These are phyloP conservation scores for Tuta absoluta DNA, from an alignment of 2,888 invertebrate genomes.

Conservation along the genomic window DNA sequence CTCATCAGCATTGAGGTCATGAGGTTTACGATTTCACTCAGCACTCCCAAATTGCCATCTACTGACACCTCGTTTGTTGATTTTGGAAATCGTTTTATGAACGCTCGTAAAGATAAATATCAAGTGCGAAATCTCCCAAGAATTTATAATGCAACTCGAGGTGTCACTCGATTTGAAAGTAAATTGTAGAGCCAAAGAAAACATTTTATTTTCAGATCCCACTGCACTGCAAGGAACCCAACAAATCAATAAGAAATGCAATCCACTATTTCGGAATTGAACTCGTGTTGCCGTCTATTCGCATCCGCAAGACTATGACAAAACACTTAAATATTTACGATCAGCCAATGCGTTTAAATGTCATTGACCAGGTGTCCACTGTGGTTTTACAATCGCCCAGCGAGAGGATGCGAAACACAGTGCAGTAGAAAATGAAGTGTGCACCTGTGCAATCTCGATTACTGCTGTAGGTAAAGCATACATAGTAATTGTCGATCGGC, in stretches of 20 bases:
- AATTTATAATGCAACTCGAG: conserved; percentile 40
- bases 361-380: background rate
- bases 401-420: background rate
- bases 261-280: background rate
- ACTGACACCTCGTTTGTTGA: conserved; percentile 54
- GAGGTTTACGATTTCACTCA: conserved; percentile 71
- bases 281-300: background rate
- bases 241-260: conserved; percentile 3
- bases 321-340: conserved; percentile 20
- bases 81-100: conserved; percentile 57
- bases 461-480: conserved; percentile 24
- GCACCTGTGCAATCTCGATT: conserved; percentile 18
- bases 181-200: conserved; percentile 55
- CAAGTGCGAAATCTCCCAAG: conserved; percentile 41
- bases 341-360: background rate
- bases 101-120: conserved; percentile 45
- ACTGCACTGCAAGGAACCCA: background rate
- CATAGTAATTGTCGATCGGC: conserved; percentile 52
- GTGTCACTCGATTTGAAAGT: conserved; percentile 55
- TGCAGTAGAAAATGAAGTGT: conserved; percentile 4
- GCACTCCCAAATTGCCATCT: conserved; percentile 54
- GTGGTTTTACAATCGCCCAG: background rate
- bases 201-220: conserved; percentile 39
- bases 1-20: conserved; percentile 61
- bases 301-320: conserved; percentile 20